Base-by-base conservation (phyloP, 92 coral and sea anemone species). In the Montipora capitata region DNA sequence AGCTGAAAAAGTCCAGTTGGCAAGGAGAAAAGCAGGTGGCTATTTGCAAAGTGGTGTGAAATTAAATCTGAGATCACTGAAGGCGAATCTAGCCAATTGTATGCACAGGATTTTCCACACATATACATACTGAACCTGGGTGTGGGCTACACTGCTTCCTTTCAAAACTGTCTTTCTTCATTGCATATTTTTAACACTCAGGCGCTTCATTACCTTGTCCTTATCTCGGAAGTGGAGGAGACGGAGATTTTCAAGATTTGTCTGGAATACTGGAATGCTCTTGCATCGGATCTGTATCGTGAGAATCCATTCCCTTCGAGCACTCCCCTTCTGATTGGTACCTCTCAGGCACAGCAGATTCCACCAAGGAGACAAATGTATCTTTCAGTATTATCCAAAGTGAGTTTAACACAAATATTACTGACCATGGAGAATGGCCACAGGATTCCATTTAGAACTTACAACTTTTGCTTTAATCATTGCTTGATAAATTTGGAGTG, bases 231-330 rank as follows among this genome's bases (percentile, higher is more conserved):
- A 81, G 99, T 97, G 20, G 99, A 97, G 78, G 99, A 97, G 69
- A 96, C 98, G 67, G 99, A 97, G 70, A 97, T 97, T 74, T 97
- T 97, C 93, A 97, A 97, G 94, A 97, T 97, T 41, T 97, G 99
- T 74, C 83, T 97, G 20, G 99, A 97, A 67, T 97, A 97, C 85
- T 97, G 99, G 99, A 97, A 97, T 85, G 94, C 93, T 1, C 85
- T 97, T 20, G 94, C 99, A 2, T 96, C 98, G 58, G 99, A 97
- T 78, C 91, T 97, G 38, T 97, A 97, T 91, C 86, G 99, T 11
- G 99, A 97, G 85, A 97, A 96, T 74, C 99, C 99, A 12, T 97
- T 97, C 90, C 96, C 99, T 40, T 92, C 99, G 15, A 95, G 98
- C 11, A 88, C 98, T 15, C 99, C 99, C 15, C 88, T 97, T 76